Percentiles rank a stretch among this genome's conserved stretches.
Evolutionary conservation across 2,888 invertebrate genomes (phyloP).

Genomic region (Dione juno): DNA sequence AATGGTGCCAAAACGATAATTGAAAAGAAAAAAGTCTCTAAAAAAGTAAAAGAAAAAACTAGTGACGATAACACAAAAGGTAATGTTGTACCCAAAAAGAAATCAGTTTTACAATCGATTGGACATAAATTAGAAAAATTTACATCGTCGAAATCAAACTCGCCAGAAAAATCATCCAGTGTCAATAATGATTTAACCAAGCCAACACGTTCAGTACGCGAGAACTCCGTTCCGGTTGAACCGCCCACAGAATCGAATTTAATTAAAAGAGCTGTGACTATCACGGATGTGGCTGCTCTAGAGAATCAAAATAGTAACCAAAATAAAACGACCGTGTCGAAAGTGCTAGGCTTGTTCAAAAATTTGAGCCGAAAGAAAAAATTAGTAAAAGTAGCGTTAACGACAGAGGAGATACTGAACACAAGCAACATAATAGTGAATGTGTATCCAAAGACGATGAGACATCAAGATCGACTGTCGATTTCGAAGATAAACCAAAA

Average conservation of each 20-base stretch:
- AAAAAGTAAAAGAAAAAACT: conserved; percentile 72
- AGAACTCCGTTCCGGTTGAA: conserved; percentile 85
- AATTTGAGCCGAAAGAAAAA: conserved; percentile 86
- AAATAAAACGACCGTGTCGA: conserved; percentile 87
- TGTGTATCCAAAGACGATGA: conserved; percentile 49
- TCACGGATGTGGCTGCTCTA: conserved; percentile 85
- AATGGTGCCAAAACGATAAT: conserved; percentile 60
- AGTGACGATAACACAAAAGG: conserved; percentile 63
- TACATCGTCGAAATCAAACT: conserved; percentile 78
- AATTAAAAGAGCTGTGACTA: conserved; percentile 88
- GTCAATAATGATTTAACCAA: conserved; percentile 63
- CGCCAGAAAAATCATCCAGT: conserved; percentile 76
- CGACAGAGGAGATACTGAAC: conserved; percentile 61
- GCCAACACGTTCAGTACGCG: conserved; percentile 84
- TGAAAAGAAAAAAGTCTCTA: conserved; percentile 75
- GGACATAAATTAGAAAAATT: conserved; percentile 91
- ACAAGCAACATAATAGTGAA: conserved; percentile 30
- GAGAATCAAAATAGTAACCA: conserved; percentile 67
- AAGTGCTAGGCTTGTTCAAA: conserved; percentile 90
- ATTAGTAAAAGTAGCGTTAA: conserved; percentile 55
- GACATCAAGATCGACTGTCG: conserved; percentile 51
- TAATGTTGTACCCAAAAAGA: conserved; percentile 79
- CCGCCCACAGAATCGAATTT: conserved; percentile 86
- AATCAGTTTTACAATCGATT: conserved; percentile 88
- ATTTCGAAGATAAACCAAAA: conserved; percentile 75